Evolutionary conservation across 2,113 vertebrate genomes (phyloP).

Genomic region (Paradisaea rubra): DNA sequence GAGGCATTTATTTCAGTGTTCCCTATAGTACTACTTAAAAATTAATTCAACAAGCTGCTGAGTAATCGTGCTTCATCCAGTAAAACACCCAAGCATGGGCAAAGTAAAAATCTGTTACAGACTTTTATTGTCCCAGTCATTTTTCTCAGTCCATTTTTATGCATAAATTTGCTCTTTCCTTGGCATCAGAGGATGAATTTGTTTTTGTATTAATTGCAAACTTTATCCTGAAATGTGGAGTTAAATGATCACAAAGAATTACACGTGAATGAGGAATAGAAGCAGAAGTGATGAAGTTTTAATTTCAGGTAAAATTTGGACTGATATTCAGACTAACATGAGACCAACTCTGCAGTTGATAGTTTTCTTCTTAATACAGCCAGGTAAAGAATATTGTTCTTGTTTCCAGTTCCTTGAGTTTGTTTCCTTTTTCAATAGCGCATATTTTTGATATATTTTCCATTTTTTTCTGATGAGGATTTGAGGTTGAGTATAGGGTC

Average conservation of each 20-base stretch:
- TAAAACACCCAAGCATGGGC: neutral
- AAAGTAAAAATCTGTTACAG: neutral
- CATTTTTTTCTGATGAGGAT: neutral
- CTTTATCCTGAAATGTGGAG: neutral
- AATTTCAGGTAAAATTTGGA: neutral
- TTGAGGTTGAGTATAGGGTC: neutral
- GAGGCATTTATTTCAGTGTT: neutral
- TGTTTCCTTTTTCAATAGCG: neutral
- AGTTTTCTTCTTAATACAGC: neutral
- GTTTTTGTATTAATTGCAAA: neutral
- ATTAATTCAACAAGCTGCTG: constrained; percentile 6
- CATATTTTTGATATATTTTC: neutral
- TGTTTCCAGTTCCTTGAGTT: neutral
- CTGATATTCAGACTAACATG: neutral
- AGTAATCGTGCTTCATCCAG: neutral
- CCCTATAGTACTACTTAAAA: neutral
- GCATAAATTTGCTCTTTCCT: neutral
- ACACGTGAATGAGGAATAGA: neutral
- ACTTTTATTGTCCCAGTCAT: neutral
- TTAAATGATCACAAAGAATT: neutral
- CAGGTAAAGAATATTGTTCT: neutral
- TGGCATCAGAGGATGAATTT: neutral
- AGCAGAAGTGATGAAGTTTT: neutral
- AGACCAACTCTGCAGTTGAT: neutral
- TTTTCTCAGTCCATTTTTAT: neutral